Conservation (phyloP, 2,113 vertebrate species). For the Cathartes aura region DNA sequence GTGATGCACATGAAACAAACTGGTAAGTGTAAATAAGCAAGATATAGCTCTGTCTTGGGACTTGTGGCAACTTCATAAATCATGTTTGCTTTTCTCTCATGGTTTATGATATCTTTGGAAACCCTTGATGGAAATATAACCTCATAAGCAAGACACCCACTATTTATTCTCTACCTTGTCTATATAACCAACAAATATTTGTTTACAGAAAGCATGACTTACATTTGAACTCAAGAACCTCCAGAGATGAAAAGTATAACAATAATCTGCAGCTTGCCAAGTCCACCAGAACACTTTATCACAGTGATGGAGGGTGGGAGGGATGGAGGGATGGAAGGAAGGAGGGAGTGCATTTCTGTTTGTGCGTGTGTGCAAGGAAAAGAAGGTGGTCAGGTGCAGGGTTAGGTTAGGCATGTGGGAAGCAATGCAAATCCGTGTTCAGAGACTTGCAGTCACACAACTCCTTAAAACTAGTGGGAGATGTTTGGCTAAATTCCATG, state of each 20-base stretch:
- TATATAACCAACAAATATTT: constrained; percentile 30
- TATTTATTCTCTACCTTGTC: constrained; percentile 9
- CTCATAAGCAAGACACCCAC: background rate
- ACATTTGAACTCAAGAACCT: constrained; percentile 59
- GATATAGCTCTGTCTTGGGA: background rate
- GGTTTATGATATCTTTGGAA: background rate
- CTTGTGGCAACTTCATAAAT: background rate
- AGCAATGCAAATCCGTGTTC: background rate
- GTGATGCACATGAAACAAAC: background rate
- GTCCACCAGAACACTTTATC: background rate
- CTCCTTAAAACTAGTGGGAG: constrained; percentile 13
- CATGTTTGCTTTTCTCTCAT: background rate
- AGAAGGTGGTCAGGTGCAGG: background rate
- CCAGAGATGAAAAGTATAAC: constrained; percentile 45
- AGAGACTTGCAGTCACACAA: background rate
- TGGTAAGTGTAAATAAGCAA: background rate
- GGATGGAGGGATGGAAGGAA: background rate
- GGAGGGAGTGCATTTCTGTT: background rate
- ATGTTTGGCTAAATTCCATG: background rate
- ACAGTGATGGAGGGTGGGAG: background rate
- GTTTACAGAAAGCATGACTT: constrained; percentile 50
- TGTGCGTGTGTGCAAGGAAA: background rate
- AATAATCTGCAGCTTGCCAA: constrained; percentile 34
- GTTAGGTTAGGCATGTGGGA: background rate
- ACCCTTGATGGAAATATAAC: background rate